Evolutionary conservation across 2,797 vertebrate species (phyloP), one percentile per base, ranked within the genome.

Genomic region (Tenualosa thibaudeaui): DNA sequence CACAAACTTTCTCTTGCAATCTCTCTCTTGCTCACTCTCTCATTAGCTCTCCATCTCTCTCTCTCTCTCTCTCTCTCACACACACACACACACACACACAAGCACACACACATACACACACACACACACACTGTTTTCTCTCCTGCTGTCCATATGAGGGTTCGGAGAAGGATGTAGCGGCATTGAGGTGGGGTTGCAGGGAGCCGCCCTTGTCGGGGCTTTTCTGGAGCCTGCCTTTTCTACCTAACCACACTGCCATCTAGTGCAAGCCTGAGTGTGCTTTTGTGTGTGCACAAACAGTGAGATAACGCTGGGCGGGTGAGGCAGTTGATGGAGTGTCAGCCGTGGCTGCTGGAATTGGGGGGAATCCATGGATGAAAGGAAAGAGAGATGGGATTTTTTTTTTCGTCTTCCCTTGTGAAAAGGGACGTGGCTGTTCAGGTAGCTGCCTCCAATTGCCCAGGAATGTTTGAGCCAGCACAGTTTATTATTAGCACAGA

Each of bases 211-310:
- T 53, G 51, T 53, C 51, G 13, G 58, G 3, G 58, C 22, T 62
- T 62, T 13, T 24, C 22, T 62, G 58, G 58, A 62, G 58, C 22
- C n/a, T 62, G n/a, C n/a, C 7, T 75, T 65, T 84, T 81, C 26
- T 15, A 24, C 84, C 86, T 88, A 81, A 87, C 85, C 84, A 87
- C 81, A 86, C 86, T 89, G 89, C 89, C 86, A 87, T 89, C 90
- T 89, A 89, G 90, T 88, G 89, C 82, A 81, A 62, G 65, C 31
- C 82, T 43, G 24, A 43, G 5, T n/a, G n/a, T 9, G n/a, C n/a
- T n/a, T n/a, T n/a, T n/a, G n/a, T n/a, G n/a, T 10, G 1, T 2
- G n/a, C 58, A 9, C 22, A n/a, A n/a, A 62, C 54, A 56, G 54
- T 5, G n/a, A 15, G 10, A 40, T 12, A 37, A 15, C 0, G 12